Evolutionary conservation across 2,888 invertebrate genomes (phyloP).

Genomic region (Lysandra bellargus): DNA sequence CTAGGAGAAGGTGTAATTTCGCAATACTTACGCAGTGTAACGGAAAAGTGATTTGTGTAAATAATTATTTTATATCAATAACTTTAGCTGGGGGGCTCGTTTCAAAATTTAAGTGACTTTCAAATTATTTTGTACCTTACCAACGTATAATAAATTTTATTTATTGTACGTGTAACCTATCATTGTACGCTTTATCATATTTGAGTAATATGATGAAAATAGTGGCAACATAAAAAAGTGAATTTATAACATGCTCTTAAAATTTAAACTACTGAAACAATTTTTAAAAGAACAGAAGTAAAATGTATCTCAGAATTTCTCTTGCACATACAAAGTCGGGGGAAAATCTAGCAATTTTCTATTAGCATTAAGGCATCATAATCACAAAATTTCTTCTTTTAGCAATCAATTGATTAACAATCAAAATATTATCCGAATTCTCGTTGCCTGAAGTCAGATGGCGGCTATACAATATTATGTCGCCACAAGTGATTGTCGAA

Average conservation of each 20-base stretch:
- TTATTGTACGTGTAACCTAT: background rate
- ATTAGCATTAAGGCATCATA: too few relatives aligned
- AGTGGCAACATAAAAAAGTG: too few relatives aligned
- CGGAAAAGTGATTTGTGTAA: conserved; percentile 23
- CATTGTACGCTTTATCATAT: too few relatives aligned
- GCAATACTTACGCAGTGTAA: conserved; percentile 40
- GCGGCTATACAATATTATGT: conserved; percentile 41
- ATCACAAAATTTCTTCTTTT: background rate
- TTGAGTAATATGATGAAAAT: too few relatives aligned
- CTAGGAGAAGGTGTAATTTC: conserved; percentile 63
- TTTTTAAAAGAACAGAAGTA: too few relatives aligned
- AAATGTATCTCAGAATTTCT: too few relatives aligned
- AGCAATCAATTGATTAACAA: conserved; percentile 11
- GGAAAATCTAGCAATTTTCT: too few relatives aligned
- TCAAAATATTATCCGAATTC: conserved; percentile 1
- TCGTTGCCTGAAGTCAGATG: background rate
- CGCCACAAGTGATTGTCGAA: conserved; percentile 59
- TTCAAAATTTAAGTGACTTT: background rate
- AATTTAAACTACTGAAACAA: too few relatives aligned
- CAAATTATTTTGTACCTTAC: background rate
- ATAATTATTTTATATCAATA: conserved; percentile 28
- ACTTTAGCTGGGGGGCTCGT: conserved; percentile 1
- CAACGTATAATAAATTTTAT: background rate
- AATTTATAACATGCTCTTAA: too few relatives aligned
- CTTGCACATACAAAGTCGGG: too few relatives aligned